Conservation (phyloP, 53 echinoderm and acorn worm species). For the Mesocentrotus franciscanus region DNA sequence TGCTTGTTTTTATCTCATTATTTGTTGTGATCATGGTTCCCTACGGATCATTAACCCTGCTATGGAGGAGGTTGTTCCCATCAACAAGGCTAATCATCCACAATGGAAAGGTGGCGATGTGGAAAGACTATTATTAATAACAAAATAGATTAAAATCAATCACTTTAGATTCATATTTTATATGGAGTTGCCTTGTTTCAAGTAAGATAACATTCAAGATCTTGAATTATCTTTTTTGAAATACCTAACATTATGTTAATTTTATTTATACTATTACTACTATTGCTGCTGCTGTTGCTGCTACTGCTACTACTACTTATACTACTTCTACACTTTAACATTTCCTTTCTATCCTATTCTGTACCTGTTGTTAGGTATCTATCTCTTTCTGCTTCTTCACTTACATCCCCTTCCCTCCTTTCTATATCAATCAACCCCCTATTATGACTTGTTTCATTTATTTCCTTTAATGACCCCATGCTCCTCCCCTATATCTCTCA, state of each 20-base stretch:
- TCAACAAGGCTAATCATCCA: background rate
- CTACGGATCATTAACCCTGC: conserved; percentile 8
- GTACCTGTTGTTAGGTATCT: too few relatives aligned
- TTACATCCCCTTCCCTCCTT: too few relatives aligned
- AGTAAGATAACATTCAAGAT: background rate
- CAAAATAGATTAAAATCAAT: conserved; percentile 12
- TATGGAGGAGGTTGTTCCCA: background rate
- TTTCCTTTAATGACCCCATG: too few relatives aligned
- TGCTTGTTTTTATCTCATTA: conserved; percentile 33
- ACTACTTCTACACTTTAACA: too few relatives aligned
- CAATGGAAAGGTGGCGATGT: background rate
- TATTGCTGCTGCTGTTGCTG: background rate
- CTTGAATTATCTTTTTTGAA: too few relatives aligned
- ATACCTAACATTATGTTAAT: background rate
- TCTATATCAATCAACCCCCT: too few relatives aligned
- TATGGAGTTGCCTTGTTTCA: background rate
- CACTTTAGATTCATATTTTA: background rate
- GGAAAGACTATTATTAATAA: conserved; percentile 1
- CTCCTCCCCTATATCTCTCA: too few relatives aligned
- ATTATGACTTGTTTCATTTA: too few relatives aligned
- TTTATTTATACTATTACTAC: background rate
- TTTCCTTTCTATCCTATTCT: too few relatives aligned
- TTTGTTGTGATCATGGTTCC: background rate
- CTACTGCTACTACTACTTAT: too few relatives aligned
- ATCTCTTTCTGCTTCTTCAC: too few relatives aligned